Base-by-base conservation (phyloP, 2,888 invertebrate genomes). In the Tiliacea citrago region DNA sequence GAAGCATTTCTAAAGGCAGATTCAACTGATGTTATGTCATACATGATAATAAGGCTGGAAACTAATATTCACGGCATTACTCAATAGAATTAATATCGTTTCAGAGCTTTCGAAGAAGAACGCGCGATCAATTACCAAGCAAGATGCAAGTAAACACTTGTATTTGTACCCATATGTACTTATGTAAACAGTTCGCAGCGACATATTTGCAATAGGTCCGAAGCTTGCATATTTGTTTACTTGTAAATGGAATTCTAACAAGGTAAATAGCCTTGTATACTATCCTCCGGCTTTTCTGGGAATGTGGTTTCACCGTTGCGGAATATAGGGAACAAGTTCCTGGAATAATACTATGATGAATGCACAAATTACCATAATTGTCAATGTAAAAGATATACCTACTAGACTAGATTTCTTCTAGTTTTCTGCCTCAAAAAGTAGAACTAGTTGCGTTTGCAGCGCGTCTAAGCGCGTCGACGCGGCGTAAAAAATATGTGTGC, bases 211-310 rank as follows among this genome's bases (percentile, higher is more conserved):
- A 21, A 24, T 24, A 61, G 21, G 29, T 51, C 21, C 3, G 6
- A 39, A 47, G 58, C 58, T n/a, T 51, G 60, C 53, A 55, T 70
- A 49, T 49, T 53, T 77, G 47, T 65, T 60, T 53, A 58, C 21
- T 18, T 24, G 8, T 51, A 51, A 39, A 49, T 39, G 51, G 5
- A 45, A 75, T 57, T 51, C 49, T 62, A 55, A 45, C 51, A 51
- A 47, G 1, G 1, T 35, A 53, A 47, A 71, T 29, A 53, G 4
- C 29, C 24, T 5, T 21, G 39, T 53, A 29, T 29, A 51, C 18
- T 49, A 21, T 10, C 6, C 2, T 61, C 16, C 18, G 63, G 13
- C 13, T 63, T 71, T 45, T 45, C 35, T 47, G 10, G 24, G 21
- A 67, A 29, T 68, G 3, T 53, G 10, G 47, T 65, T 63, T 13